These are phyloP conservation scores for Adrianichthys oophorus DNA, from an alignment of 2,797 vertebrate species.

Conservation along the genomic window DNA sequence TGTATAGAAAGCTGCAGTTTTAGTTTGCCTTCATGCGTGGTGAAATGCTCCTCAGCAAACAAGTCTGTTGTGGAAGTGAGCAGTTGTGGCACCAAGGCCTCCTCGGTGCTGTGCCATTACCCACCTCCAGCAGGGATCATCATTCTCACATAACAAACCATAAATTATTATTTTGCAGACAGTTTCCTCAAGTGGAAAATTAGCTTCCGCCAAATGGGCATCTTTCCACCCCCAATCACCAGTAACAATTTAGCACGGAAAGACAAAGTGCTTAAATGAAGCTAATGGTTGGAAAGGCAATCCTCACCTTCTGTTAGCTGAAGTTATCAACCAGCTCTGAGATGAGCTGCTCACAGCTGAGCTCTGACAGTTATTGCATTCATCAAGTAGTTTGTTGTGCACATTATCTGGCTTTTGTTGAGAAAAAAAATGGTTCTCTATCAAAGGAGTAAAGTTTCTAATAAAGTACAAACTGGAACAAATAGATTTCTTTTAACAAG, in stretches of 20 bases:
- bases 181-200: conserved; percentile 80
- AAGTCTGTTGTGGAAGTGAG: conserved; percentile 58
- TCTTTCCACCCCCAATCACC: conserved; percentile 55
- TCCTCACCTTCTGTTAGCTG: conserved; percentile 57
- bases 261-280: conserved; percentile 64
- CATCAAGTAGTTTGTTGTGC: no score
- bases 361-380: conserved; percentile 6
- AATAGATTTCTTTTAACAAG: no score
- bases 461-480: no score
- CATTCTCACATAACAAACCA: conserved; percentile 76
- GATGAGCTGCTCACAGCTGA: conserved; percentile 30
- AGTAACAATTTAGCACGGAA: conserved; percentile 57
- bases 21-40: conserved; percentile 28
- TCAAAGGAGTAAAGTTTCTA: no score
- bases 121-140: conserved; percentile 68
- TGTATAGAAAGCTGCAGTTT: conserved; percentile 41
- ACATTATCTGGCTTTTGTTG: no score
- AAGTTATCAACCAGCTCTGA: conserved; percentile 52
- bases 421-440: no score
- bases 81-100: conserved; percentile 54
- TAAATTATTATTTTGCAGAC: conserved; percentile 78
- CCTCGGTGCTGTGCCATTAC: conserved; percentile 70
- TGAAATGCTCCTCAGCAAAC: conserved; percentile 65
- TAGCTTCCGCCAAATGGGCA: conserved; percentile 59
- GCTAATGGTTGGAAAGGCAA: conserved; percentile 70